Percentiles rank a stretch among this genome's conserved stretches.
Evolutionary conservation across 2,888 invertebrate species (phyloP).

Genomic region (Hydropsyche betteni): DNA sequence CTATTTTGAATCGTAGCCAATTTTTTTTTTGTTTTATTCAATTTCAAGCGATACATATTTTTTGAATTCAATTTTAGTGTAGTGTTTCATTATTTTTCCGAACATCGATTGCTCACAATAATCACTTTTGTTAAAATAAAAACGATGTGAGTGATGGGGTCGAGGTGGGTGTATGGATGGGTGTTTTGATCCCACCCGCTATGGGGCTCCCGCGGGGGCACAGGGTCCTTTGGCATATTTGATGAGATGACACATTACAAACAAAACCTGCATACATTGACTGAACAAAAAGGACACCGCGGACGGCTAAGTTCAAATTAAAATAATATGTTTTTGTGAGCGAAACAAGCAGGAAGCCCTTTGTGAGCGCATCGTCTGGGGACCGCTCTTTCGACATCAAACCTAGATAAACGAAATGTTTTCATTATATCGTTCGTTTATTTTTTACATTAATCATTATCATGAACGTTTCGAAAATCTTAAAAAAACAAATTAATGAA

Average conservation of each 20-base stretch:
- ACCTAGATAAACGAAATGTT: not conserved
- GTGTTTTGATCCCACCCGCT: conserved; percentile 12
- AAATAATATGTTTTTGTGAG: conserved; percentile 39
- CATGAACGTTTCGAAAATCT: too few species aligned
- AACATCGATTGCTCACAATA: too few species aligned
- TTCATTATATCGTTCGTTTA: too few species aligned
- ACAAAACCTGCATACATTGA: conserved; percentile 51
- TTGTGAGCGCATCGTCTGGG: conserved; percentile 25
- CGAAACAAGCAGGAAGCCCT: conserved; percentile 15
- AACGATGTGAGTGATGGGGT: not conserved
- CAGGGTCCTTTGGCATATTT: conserved; percentile 49
- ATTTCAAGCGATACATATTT: too few species aligned
- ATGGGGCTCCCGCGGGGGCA: conserved; percentile 13
- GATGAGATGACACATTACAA: conserved; percentile 52
- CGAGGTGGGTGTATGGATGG: not conserved
- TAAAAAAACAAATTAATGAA: too few species aligned
- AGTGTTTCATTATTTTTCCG: too few species aligned
- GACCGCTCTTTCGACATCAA: conserved; percentile 1
- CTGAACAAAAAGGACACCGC: conserved; percentile 47
- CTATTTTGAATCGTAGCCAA: too few species aligned
- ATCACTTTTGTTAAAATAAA: not conserved
- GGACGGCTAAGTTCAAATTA: conserved; percentile 33
- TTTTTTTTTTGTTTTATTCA: too few species aligned
- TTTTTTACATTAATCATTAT: too few species aligned
- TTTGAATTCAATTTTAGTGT: too few species aligned